Conservation (phyloP, 2,113 vertebrate genomes). For the Emydocephalus ijimae region DNA sequence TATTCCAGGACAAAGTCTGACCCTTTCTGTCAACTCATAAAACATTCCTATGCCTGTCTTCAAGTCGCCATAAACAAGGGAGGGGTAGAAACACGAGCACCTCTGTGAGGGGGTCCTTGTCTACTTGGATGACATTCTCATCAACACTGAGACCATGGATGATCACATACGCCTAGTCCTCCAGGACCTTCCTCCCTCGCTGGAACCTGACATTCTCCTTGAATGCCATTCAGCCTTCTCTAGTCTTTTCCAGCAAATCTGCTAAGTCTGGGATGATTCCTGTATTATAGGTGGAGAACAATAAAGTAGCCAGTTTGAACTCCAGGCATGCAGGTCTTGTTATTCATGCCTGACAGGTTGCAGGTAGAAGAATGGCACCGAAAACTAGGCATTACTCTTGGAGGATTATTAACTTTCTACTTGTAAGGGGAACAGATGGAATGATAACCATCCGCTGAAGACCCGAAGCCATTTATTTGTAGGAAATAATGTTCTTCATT, state of each 20-base stretch:
- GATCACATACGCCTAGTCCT: no score
- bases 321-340: background rate
- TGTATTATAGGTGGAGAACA: background rate
- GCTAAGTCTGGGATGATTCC: background rate
- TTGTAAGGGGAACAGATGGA: background rate
- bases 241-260: background rate
- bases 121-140: no score
- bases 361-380: background rate
- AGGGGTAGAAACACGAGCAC: no score
- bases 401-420: background rate
- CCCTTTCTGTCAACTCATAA: no score
- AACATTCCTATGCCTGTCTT: no score
- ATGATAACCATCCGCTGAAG: fast-evolving
- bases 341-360: background rate
- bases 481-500: background rate
- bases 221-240: no score
- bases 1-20: no score
- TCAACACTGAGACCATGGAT: no score
- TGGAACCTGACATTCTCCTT: no score
- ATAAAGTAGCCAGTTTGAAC: background rate
- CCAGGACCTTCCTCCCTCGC: no score
- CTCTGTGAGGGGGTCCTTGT: no score
- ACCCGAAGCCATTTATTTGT: background rate
- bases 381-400: fast-evolving
- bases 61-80: no score